phyloP scores from a whole-genome alignment of 2,888 invertebrate species.

The Mycalesis mineus region DNA sequence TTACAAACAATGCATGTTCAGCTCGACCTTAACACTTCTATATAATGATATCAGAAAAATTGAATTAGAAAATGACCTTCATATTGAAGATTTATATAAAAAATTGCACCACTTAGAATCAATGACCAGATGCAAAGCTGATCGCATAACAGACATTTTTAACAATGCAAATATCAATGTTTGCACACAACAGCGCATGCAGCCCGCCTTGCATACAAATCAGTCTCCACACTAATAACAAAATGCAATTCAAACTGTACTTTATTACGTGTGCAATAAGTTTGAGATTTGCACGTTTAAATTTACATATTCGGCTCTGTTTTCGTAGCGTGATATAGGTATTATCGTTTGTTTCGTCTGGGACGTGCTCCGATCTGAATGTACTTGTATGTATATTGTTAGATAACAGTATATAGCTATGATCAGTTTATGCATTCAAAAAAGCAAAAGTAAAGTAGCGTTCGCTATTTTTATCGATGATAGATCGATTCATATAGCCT shows the following conservation, averaged over 20 bases:
- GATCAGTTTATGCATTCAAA: too few species aligned
- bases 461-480: too few species aligned
- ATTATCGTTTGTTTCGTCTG: slow-evolving; percentile 20
- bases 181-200: slow-evolving; percentile 32
- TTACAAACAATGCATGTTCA: too few species aligned
- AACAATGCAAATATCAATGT: slow-evolving; percentile 29
- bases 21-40: too few species aligned
- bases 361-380: slow-evolving; percentile 13
- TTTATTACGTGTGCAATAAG: slow-evolving; percentile 12
- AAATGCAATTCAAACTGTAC: slow-evolving; percentile 19
- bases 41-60: too few species aligned
- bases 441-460: too few species aligned
- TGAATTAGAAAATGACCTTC: too few species aligned
- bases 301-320: slow-evolving; percentile 13
- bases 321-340: slow-evolving; percentile 18
- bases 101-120: slow-evolving; percentile 1
- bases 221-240: slow-evolving; percentile 22
- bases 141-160: slow-evolving; percentile 15
- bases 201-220: slow-evolving; percentile 37
- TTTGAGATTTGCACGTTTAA: slow-evolving; percentile 14
- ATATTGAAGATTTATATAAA: too few species aligned
- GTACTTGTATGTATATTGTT: background rate
- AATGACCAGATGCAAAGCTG: slow-evolving; percentile 9
- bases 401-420: too few species aligned
- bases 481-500: too few species aligned